A percentile compares a stretch with the other conserved stretches of the same genome.
Evolutionary conservation across 2,797 vertebrate species (phyloP).

Genomic region (Phoebastria nigripes): DNA sequence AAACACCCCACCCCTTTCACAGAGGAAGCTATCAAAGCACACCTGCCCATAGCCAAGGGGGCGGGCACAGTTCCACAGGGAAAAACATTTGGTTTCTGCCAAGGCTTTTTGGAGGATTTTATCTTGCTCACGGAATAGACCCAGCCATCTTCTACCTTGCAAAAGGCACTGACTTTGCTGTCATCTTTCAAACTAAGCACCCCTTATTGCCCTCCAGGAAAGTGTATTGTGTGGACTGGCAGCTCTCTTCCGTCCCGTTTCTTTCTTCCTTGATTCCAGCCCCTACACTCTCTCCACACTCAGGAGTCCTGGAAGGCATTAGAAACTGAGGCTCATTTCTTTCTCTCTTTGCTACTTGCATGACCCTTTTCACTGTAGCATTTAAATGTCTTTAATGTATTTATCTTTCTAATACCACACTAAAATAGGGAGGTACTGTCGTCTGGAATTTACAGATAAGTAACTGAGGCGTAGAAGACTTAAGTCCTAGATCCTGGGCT

Average conservation of each 20-base stretch:
- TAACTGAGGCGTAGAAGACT: neutral
- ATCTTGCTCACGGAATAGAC: neutral
- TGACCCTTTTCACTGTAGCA: neutral
- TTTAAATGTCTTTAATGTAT: neutral
- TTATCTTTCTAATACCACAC: neutral
- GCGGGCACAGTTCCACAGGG: rapidly evolving
- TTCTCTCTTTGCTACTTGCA: neutral
- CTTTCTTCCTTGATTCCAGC: neutral
- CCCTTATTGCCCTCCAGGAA: neutral
- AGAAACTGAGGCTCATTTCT: neutral
- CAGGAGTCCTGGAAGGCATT: neutral
- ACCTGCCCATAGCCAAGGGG: neutral
- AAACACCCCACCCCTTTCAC: neutral
- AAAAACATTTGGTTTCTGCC: neutral
- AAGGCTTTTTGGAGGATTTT: neutral
- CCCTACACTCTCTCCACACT: neutral
- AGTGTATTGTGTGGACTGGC: neutral
- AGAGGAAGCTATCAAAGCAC: neutral
- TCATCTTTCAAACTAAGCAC: neutral
- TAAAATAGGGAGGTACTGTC: neutral
- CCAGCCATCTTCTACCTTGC: neutral
- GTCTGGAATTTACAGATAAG: neutral
- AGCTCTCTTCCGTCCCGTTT: neutral
- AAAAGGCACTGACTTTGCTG: neutral
- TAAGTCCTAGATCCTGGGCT: neutral